phyloP scores from a whole-genome alignment of 2,888 invertebrate genomes.

The Xylota segnis region DNA sequence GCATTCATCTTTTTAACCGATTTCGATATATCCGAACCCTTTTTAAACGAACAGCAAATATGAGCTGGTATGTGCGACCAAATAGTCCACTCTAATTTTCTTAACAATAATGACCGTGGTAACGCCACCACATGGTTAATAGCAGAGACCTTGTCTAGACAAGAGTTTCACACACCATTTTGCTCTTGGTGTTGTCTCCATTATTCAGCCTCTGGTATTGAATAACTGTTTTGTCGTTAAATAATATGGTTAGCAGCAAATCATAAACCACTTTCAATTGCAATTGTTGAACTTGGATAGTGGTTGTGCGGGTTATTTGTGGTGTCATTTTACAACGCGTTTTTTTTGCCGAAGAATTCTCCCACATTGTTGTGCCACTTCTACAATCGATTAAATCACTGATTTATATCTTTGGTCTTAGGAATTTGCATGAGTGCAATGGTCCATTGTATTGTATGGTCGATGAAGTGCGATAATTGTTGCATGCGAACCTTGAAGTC shows the following conservation, averaged over 20 bases:
- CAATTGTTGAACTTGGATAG: constrained; percentile 31
- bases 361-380: background rate
- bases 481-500: constrained; percentile 54
- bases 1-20: no score
- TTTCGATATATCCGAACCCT: no score
- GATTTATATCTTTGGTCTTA: constrained; percentile 28
- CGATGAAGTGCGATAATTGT: constrained; percentile 51
- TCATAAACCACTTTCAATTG: constrained; percentile 10
- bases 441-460: constrained; percentile 6
- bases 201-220: constrained; percentile 20
- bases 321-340: constrained; percentile 24
- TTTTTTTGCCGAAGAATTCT: constrained; percentile 7
- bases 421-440: constrained; percentile 18
- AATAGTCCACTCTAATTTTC: background rate
- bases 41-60: background rate
- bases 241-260: constrained; percentile 20
- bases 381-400: background rate
- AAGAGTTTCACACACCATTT: constrained; percentile 5
- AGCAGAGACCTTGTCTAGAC: constrained; percentile 68
- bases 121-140: constrained; percentile 57
- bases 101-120: constrained; percentile 39
- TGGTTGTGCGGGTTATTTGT: constrained; percentile 36
- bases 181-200: constrained; percentile 5
- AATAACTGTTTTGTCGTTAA: constrained; percentile 6
- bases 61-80: background rate